Percentiles rank a stretch among this genome's conserved stretches.
phyloP scores from a whole-genome alignment of 2,797 vertebrate genomes.

The Astyanax mexicanus region DNA sequence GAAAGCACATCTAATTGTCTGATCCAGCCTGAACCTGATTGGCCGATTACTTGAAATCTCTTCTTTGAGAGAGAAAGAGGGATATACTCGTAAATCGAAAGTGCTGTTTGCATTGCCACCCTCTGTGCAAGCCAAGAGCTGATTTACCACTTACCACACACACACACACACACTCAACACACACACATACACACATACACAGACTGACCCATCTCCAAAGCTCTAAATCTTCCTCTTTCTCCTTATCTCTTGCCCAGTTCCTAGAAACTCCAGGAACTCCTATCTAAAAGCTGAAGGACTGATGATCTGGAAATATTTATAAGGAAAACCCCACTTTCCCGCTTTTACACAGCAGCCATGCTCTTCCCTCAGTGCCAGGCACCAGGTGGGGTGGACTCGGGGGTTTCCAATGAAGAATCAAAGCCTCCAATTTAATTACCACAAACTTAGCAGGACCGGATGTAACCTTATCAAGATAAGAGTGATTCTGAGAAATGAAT shows the following conservation, averaged over 20 bases:
- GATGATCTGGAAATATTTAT: neutral
- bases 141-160: neutral
- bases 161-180: neutral
- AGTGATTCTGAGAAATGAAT: neutral
- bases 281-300: neutral
- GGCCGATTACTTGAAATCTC: neutral
- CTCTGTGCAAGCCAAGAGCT: neutral
- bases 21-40: neutral
- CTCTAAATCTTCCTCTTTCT: neutral
- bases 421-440: neutral
- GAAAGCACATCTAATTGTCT: neutral
- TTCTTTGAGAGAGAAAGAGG: neutral
- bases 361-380: constrained; percentile 1
- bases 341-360: too few relatives aligned
- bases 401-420: constrained; percentile 3
- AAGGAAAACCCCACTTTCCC: constrained; percentile 11
- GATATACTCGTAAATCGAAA: neutral
- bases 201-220: neutral
- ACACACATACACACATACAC: neutral
- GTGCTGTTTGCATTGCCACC: neutral
- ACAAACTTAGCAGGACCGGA: neutral
- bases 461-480: neutral
- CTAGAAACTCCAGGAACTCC: neutral
- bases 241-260: neutral
- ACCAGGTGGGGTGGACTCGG: neutral